A percentile compares a stretch with the other conserved stretches of the same genome.
These are phyloP conservation scores for Exephanes ischioxanthus DNA, from an alignment of 2,888 invertebrate genomes.

Conservation along the genomic window DNA sequence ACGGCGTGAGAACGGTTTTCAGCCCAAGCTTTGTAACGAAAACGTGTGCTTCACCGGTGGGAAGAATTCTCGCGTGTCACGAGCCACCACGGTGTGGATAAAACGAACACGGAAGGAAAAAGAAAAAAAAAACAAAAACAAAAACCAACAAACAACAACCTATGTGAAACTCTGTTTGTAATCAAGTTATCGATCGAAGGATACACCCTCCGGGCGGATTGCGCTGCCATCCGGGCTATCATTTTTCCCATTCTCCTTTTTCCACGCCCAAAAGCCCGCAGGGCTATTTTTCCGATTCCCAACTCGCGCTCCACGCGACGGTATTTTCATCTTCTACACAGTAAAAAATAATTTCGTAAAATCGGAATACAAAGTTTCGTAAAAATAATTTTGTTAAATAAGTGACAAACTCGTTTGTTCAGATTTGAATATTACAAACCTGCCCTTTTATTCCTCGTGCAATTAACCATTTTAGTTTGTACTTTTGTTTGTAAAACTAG, in stretches of 20 bases:
- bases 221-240: conserved; percentile 1
- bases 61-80: conserved; percentile 40
- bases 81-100: neutral
- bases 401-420: too few relatives aligned
- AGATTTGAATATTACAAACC: too few relatives aligned
- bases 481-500: too few relatives aligned
- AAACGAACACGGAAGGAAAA: neutral
- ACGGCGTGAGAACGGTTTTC: conserved; percentile 32
- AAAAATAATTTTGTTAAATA: too few relatives aligned
- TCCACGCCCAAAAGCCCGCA: conserved; percentile 19
- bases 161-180: conserved; percentile 15
- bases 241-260: conserved; percentile 31
- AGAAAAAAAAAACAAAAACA: conserved; percentile 5
- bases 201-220: conserved; percentile 15
- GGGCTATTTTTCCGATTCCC: neutral
- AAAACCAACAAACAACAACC: neutral
- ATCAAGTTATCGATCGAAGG: conserved; percentile 39
- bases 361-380: too few relatives aligned
- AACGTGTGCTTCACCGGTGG: neutral
- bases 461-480: too few relatives aligned
- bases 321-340: neutral
- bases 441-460: too few relatives aligned
- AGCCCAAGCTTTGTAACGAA: conserved; percentile 12
- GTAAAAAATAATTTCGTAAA: too few relatives aligned
- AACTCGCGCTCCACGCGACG: neutral